These are phyloP conservation scores for Ciconia nigra DNA, from an alignment of 2,797 vertebrate genomes.

Conservation along the genomic window DNA sequence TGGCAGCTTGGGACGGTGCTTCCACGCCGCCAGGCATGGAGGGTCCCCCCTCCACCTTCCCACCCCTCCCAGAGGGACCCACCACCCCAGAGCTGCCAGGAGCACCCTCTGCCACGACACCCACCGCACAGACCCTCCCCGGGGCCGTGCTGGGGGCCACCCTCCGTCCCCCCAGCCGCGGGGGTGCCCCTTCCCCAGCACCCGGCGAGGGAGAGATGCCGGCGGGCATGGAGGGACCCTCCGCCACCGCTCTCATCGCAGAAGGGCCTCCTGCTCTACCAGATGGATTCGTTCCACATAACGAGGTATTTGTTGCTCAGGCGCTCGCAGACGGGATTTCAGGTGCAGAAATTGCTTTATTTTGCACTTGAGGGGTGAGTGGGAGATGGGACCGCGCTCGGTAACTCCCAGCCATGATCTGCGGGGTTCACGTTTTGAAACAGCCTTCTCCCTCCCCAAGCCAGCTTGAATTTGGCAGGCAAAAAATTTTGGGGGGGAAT, in stretches of 20 bases:
- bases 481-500: accelerated
- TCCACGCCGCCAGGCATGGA: background rate
- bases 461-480: background rate
- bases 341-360: background rate
- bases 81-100: background rate
- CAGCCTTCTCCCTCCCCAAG: background rate
- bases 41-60: background rate
- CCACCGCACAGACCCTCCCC: background rate
- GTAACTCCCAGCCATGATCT: background rate
- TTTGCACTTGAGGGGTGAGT: background rate
- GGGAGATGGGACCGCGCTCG: background rate
- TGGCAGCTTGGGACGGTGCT: background rate
- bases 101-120: accelerated
- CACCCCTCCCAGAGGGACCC: background rate
- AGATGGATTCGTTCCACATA: slow-evolving; percentile 72
- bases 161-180: accelerated
- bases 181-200: background rate
- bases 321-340: background rate
- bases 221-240: background rate
- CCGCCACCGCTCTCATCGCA: background rate
- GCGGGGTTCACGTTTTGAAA: background rate
- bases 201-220: background rate
- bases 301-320: slow-evolving; percentile 75
- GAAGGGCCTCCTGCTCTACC: slow-evolving; percentile 62
- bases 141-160: background rate